Evolutionary conservation across 1,140 invertebrate genomes (phyloP).

Genomic region (Solen grandis): DNA sequence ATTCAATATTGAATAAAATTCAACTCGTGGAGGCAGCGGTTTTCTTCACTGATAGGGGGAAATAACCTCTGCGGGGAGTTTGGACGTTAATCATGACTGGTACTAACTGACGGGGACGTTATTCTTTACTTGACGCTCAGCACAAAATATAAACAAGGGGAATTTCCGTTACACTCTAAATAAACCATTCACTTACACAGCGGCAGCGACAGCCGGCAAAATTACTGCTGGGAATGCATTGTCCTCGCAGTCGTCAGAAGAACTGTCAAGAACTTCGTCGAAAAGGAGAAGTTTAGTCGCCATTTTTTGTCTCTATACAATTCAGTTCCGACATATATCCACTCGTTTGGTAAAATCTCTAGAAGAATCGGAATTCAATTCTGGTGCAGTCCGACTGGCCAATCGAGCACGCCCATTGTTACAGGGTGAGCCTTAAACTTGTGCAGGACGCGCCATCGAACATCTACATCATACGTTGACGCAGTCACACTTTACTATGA

Average conservation of each 20-base stretch:
- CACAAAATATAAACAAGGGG: background rate
- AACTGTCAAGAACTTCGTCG: conserved; percentile 13
- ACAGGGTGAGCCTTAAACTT: no score
- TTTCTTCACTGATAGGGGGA: no score
- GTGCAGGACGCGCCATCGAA: no score
- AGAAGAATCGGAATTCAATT: conserved; percentile 49
- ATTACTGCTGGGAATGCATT: background rate
- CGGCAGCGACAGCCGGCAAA: conserved; percentile 21
- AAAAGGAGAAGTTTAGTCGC: conserved; percentile 11
- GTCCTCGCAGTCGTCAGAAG: conserved; percentile 16
- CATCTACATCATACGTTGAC: no score
- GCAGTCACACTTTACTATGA: no score
- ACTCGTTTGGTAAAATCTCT: conserved; percentile 48
- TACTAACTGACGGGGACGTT: background rate
- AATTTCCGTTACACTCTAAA: background rate
- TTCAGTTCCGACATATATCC: conserved; percentile 45
- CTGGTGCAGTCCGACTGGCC: conserved; percentile 47
- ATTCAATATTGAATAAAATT: no score
- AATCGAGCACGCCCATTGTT: conserved; percentile 37
- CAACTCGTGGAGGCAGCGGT: no score
- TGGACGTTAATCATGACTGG: background rate
- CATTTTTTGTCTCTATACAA: background rate
- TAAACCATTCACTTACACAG: conserved; percentile 22
- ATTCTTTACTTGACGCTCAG: background rate
- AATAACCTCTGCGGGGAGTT: no score